phyloP scores from a whole-genome alignment of 2,113 vertebrate species.

The Pagrus major region DNA sequence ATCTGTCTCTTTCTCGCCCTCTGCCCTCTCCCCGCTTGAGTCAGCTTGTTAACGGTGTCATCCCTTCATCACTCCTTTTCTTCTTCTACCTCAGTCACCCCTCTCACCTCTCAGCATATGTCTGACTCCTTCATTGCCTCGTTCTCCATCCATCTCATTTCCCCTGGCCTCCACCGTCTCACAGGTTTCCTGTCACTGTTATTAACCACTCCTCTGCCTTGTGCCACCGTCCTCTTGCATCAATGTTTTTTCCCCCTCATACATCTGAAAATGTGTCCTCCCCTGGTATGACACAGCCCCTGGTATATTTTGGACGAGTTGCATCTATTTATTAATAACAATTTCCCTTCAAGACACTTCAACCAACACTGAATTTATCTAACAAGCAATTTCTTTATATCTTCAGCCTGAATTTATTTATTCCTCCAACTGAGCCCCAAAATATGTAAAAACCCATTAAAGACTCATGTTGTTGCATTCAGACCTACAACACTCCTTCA shows the following conservation, averaged over 20 bases:
- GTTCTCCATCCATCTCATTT: conserved; percentile 14
- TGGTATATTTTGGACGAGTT: background rate
- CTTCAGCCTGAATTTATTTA: background rate
- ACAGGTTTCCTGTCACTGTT: background rate
- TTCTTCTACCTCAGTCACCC: conserved; percentile 7
- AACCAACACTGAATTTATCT: background rate
- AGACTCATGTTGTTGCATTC: background rate
- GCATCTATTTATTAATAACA: background rate
- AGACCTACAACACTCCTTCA: background rate
- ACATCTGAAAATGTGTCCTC: background rate
- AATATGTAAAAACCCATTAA: background rate
- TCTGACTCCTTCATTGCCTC: background rate
- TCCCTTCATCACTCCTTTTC: conserved; percentile 31
- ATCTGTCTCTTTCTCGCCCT: conserved; percentile 16
- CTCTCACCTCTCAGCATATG: conserved; percentile 34
- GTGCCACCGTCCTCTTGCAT: background rate
- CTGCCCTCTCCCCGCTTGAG: conserved; percentile 6
- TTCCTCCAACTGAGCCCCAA: background rate
- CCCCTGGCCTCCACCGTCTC: background rate
- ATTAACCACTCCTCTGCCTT: background rate
- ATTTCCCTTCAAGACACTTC: background rate
- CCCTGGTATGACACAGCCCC: background rate
- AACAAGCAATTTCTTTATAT: background rate
- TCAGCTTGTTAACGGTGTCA: conserved; percentile 42
- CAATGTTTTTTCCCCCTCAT: background rate